phyloP scores from a whole-genome alignment of 2,797 vertebrate genomes.

The Hydrophis major region DNA sequence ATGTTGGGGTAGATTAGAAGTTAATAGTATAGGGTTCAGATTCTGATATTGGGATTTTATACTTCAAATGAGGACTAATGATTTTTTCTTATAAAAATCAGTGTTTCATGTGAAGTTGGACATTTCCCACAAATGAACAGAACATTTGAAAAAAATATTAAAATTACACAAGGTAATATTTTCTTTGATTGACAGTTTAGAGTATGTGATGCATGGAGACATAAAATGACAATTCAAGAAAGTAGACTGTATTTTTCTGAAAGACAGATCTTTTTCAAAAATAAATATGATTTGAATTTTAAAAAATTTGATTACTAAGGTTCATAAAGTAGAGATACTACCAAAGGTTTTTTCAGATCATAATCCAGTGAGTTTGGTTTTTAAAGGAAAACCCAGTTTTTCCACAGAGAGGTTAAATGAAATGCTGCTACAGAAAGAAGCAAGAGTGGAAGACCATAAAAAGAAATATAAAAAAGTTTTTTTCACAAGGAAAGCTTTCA shows the following conservation, averaged over 20 bases:
- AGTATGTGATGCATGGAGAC: neutral
- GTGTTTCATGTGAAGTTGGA: neutral
- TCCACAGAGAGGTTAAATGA: neutral
- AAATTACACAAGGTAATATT: neutral
- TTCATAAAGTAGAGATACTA: neutral
- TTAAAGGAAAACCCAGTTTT: neutral
- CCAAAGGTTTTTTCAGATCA: neutral
- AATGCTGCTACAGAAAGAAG: neutral
- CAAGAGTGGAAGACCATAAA: neutral
- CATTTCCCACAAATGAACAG: neutral
- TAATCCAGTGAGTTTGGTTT: neutral
- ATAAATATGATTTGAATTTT: neutral
- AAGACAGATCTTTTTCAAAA: neutral
- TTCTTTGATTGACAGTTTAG: neutral
- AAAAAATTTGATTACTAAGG: neutral
- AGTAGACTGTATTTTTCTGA: neutral
- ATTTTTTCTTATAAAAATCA: neutral
- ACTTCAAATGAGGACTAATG: neutral
- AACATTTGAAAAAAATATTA: neutral
- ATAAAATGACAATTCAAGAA: neutral
- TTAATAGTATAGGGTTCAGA: neutral
- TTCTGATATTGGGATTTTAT: neutral
- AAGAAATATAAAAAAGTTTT: neutral
- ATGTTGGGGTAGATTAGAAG: neutral
- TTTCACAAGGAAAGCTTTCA: neutral